These are phyloP conservation scores for Drosophila planitibia DNA, from an alignment of 2,888 invertebrate species.

Conservation along the genomic window DNA sequence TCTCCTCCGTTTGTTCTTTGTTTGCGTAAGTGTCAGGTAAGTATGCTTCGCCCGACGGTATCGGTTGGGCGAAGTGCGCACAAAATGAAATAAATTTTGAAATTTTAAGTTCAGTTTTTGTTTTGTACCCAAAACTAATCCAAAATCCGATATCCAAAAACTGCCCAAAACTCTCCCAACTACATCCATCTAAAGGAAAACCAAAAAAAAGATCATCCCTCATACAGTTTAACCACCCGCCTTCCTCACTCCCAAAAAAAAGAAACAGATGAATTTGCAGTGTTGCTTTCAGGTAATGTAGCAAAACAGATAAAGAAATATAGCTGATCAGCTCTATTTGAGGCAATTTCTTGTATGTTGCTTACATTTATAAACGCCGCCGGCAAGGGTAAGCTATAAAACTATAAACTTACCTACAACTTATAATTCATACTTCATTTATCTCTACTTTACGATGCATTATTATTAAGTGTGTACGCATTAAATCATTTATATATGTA, in stretches of 20 bases:
- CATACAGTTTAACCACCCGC: conserved; percentile 1
- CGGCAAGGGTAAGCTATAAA: conserved; percentile 74
- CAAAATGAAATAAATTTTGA: conserved; percentile 72
- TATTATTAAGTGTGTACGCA: conserved; percentile 61
- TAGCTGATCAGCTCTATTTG: conserved; percentile 28
- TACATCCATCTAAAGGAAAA: conserved; percentile 17
- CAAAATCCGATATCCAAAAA: conserved; percentile 1
- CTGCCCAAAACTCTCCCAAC: conserved; percentile 7
- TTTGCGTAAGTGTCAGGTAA: conserved; percentile 83
- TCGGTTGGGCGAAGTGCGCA: conserved; percentile 86
- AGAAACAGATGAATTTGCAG: conserved; percentile 56
- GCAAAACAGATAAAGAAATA: conserved; percentile 25
- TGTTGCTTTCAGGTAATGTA: conserved; percentile 66
- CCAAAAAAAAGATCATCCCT: conserved; percentile 4
- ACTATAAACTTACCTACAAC: conserved; percentile 26
- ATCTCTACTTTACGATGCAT: conserved; percentile 51
- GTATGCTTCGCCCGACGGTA: conserved; percentile 87
- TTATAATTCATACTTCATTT: conserved; percentile 48
- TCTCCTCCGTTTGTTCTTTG: not conserved
- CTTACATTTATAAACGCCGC: conserved; percentile 48
- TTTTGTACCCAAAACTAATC: conserved; percentile 41
- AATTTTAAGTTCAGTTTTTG: conserved; percentile 68
- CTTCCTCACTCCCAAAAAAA: conserved; percentile 8
- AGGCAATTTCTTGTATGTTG: conserved; percentile 32
- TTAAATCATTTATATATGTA: conserved; percentile 35